A percentile compares a stretch with the other conserved stretches of the same genome.
Evolutionary conservation across 2,113 vertebrate genomes (phyloP).

Genomic region (Macaca nemestrina): DNA sequence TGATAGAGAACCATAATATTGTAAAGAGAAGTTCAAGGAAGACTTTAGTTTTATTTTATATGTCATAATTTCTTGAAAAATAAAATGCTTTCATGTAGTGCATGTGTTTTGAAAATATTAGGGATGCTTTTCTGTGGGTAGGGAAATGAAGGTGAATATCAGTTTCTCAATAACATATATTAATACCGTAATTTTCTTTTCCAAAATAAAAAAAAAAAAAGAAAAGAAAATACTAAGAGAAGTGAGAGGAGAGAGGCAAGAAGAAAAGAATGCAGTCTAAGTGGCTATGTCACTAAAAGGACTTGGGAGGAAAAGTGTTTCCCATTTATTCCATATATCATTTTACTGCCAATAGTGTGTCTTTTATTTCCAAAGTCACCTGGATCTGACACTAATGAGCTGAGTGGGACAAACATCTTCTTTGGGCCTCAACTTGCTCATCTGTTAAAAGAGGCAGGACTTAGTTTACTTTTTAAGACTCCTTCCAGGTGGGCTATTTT

Average conservation of each 20-base stretch:
- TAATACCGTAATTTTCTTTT: neutral
- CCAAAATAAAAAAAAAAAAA: neutral
- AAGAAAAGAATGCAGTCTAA: neutral
- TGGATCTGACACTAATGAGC: neutral
- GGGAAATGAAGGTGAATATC: neutral
- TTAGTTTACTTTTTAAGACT: neutral
- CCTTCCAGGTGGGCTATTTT: neutral
- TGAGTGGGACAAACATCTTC: neutral
- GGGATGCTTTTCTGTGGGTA: neutral
- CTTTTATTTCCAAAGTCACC: neutral
- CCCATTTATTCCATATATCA: neutral
- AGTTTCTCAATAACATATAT: neutral
- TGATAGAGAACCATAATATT: neutral
- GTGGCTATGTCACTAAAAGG: neutral
- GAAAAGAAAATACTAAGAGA: neutral
- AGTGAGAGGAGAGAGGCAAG: neutral
- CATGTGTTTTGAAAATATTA: neutral
- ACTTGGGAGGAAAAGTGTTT: neutral
- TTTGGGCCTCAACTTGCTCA: neutral
- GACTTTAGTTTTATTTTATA: neutral
- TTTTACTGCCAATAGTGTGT: neutral
- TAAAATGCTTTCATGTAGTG: neutral
- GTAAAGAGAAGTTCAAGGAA: neutral
- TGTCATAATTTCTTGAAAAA: neutral
- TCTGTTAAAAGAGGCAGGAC: neutral